Conservation (phyloP, 2,888 invertebrate species). For the Hymenopus coronatus region DNA sequence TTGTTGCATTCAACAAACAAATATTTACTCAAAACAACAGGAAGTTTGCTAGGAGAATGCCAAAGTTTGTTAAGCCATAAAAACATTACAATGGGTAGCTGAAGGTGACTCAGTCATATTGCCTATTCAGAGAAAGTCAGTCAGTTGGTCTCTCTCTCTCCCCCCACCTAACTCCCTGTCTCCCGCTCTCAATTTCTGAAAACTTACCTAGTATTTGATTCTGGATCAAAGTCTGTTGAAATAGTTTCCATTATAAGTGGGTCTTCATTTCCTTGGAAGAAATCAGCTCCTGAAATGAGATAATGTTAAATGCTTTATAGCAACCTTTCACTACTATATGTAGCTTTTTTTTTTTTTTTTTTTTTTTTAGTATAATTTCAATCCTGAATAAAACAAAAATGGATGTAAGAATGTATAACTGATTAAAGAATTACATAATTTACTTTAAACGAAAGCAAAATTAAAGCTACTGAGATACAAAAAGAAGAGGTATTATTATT, state of each 20-base stretch:
- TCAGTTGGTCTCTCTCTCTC: too few relatives aligned
- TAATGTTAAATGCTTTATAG: too few relatives aligned
- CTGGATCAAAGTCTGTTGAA: slow-evolving; percentile 52
- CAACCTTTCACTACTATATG: too few relatives aligned
- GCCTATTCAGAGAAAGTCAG: background rate
- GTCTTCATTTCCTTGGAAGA: slow-evolving; percentile 58
- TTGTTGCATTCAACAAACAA: too few relatives aligned
- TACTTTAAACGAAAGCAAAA: background rate
- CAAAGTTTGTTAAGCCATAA: too few relatives aligned
- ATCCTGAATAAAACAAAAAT: too few relatives aligned
- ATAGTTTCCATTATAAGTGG: slow-evolving; percentile 52
- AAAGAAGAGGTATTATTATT: background rate
- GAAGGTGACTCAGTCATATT: background rate
- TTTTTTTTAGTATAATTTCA: too few relatives aligned
- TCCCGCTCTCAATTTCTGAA: too few relatives aligned
- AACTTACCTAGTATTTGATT: slow-evolving; percentile 54
- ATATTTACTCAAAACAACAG: too few relatives aligned
- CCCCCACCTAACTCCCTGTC: too few relatives aligned
- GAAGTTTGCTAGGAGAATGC: too few relatives aligned
- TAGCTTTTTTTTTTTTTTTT: too few relatives aligned
- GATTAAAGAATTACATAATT: background rate
- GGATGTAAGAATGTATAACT: background rate
- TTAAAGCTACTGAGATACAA: background rate
- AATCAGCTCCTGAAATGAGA: slow-evolving; percentile 53
- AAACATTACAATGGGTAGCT: background rate